Conservation (phyloP, 2,113 vertebrate genomes). For the Grus americana region DNA sequence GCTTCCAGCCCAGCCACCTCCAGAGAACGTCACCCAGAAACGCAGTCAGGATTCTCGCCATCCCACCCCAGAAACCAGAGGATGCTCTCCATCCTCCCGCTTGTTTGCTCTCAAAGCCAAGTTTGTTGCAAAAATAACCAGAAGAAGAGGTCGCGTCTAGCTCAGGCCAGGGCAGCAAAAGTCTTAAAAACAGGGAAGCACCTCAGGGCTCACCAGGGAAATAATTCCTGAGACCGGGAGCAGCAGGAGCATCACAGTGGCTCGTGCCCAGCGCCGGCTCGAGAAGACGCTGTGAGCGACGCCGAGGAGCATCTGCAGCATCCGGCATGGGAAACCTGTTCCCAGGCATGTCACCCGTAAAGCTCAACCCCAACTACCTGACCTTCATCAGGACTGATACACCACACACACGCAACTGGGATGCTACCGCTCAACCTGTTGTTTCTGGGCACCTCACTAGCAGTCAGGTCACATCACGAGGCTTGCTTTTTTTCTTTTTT, state of each 20-base stretch:
- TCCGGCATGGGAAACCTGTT: background rate
- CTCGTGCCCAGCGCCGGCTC: background rate
- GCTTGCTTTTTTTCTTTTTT: background rate
- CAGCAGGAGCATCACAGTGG: background rate
- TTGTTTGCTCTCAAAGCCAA: background rate
- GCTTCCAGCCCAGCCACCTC: background rate
- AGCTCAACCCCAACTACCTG: background rate
- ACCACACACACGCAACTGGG: background rate
- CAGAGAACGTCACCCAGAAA: background rate
- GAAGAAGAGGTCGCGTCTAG: background rate
- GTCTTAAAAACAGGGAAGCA: background rate
- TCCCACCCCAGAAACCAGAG: background rate
- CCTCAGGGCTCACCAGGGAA: background rate
- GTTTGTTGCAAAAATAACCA: background rate
- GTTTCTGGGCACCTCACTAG: background rate
- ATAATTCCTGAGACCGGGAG: background rate
- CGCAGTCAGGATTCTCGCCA: background rate
- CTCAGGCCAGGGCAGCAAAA: background rate
- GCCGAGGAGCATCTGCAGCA: background rate
- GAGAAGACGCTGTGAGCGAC: background rate
- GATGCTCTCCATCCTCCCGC: background rate
- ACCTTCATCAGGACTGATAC: background rate
- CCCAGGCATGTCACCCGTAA: background rate
- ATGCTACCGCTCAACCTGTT: background rate
- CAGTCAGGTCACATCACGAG: background rate